Conservation (phyloP, 2,797 vertebrate species). For the Forpus xanthops region DNA sequence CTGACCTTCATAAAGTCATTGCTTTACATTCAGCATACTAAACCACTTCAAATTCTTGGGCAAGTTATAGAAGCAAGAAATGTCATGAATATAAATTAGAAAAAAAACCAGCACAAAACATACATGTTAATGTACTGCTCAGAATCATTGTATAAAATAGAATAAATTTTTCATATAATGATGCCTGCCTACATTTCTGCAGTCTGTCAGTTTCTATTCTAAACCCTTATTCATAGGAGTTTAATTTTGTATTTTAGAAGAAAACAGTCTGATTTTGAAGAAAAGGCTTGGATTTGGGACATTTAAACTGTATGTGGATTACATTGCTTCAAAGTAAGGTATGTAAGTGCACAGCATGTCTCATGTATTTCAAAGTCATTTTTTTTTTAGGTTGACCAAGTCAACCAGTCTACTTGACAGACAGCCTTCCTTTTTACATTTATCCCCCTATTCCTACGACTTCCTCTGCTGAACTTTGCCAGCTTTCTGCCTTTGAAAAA, state of each 20-base stretch:
- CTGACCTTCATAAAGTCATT: background rate
- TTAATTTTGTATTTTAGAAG: background rate
- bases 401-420: background rate
- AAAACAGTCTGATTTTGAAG: background rate
- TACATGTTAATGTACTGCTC: rapidly evolving
- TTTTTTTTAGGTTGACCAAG: background rate
- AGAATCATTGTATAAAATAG: background rate
- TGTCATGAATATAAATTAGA: background rate
- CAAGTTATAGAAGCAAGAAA: background rate
- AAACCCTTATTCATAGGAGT: background rate
- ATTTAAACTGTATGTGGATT: background rate
- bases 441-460: background rate
- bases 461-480: background rate
- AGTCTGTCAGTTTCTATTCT: background rate
- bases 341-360: background rate
- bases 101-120: background rate
- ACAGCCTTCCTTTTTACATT: background rate
- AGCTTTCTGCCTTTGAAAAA: background rate
- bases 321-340: background rate
- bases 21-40: background rate
- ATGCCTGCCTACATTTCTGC: background rate
- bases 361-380: background rate
- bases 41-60: background rate
- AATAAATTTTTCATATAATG: background rate
- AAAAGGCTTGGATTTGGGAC: background rate